Evolutionary conservation across 2,113 vertebrate genomes (phyloP).

Genomic region (Pardalotus punctatus): DNA sequence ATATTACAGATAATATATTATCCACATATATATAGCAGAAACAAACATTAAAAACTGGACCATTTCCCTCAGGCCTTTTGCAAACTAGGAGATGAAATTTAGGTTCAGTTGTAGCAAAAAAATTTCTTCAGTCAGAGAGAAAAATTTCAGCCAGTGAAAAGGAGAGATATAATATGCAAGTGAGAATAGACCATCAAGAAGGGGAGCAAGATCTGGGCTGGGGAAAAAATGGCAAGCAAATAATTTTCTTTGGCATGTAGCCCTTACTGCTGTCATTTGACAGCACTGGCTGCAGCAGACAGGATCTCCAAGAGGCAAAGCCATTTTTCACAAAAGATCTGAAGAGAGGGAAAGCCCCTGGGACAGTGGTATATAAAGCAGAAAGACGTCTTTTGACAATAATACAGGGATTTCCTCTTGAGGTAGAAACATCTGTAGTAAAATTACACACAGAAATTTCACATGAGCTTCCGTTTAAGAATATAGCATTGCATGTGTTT

Average conservation of each 20-base stretch:
- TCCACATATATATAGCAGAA: not conserved
- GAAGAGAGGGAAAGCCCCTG: not conserved
- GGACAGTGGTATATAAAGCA: not conserved
- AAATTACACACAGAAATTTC: not conserved
- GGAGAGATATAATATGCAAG: not conserved
- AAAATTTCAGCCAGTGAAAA: not conserved
- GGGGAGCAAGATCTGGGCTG: not conserved
- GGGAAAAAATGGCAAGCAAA: not conserved
- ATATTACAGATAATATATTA: not conserved
- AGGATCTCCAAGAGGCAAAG: not conserved
- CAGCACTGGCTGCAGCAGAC: not conserved
- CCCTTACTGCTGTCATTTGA: not conserved
- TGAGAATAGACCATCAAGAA: not conserved
- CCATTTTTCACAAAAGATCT: not conserved
- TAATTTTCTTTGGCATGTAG: not conserved
- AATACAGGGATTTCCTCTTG: not conserved
- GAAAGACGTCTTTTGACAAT: not conserved
- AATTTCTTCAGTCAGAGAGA: not conserved
- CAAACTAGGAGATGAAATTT: not conserved
- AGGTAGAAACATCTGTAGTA: not conserved
- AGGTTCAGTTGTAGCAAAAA: not conserved
- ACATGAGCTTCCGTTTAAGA: fast-evolving
- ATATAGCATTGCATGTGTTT: not conserved
- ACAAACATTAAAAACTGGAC: not conserved
- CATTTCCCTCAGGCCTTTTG: not conserved